Conservation (phyloP, 2,888 invertebrate genomes). For the Eristalis intricaria region DNA sequence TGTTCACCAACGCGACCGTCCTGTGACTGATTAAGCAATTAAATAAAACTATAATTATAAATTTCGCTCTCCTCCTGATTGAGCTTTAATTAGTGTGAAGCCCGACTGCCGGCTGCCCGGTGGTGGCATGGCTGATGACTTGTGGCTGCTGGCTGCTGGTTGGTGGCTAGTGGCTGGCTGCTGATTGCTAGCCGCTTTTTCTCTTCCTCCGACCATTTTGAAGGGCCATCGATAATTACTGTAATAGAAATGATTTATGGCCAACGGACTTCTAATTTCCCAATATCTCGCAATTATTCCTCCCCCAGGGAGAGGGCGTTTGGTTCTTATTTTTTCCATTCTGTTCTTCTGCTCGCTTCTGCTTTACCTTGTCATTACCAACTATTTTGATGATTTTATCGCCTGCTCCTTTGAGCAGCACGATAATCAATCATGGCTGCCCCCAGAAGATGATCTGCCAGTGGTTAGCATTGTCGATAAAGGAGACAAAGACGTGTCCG, state of each 20-base stretch:
- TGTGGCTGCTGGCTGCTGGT: background rate
- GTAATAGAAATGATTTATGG: slow-evolving; percentile 70
- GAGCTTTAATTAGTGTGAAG: slow-evolving; percentile 61
- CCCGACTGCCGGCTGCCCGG: background rate
- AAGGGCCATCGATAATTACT: slow-evolving; percentile 67
- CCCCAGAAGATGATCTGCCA: slow-evolving; percentile 54
- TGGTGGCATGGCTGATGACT: background rate
- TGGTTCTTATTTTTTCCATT: slow-evolving; percentile 5
- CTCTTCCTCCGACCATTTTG: background rate
- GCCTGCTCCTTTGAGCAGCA: slow-evolving; percentile 25
- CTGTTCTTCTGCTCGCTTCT: slow-evolving; percentile 4
- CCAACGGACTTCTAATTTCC: slow-evolving; percentile 44
- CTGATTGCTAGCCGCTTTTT: background rate
- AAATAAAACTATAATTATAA: slow-evolving; percentile 67
- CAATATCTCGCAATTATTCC: slow-evolving; percentile 66
- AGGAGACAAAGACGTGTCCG: slow-evolving; percentile 27
- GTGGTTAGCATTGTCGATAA: background rate
- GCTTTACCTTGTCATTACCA: slow-evolving; percentile 61
- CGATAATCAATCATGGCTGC: slow-evolving; percentile 65
- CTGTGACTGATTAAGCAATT: slow-evolving; percentile 59
- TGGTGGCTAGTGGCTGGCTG: background rate
- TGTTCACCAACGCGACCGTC: background rate
- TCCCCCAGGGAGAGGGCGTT: slow-evolving; percentile 26
- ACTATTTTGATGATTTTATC: slow-evolving; percentile 62
- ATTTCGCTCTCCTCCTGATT: slow-evolving; percentile 53